A percentile compares a stretch with the other conserved stretches of the same genome.
Evolutionary conservation across 2,888 invertebrate species (phyloP).

Genomic region (Sarcophaga carnaria): DNA sequence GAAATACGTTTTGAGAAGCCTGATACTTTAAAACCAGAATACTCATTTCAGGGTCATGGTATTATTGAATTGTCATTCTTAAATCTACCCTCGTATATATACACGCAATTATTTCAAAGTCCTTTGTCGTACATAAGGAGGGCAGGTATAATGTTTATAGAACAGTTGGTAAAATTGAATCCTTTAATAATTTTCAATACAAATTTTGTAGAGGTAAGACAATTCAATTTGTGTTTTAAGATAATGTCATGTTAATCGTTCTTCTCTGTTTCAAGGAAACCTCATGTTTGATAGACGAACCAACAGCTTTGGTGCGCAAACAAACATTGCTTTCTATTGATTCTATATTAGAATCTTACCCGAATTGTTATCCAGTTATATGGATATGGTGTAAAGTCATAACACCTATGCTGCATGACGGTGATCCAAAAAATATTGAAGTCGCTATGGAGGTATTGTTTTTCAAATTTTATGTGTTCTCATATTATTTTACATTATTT

Average conservation of each 20-base stretch:
- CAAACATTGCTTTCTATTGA: slow-evolving; percentile 77
- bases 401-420: slow-evolving; percentile 78
- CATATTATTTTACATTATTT: background rate
- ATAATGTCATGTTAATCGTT: slow-evolving; percentile 1
- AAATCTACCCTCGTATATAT: slow-evolving; percentile 77
- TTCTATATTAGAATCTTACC: slow-evolving; percentile 75
- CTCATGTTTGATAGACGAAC: slow-evolving; percentile 75
- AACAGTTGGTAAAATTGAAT: slow-evolving; percentile 77
- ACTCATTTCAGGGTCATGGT: slow-evolving; percentile 78
- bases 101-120: slow-evolving; percentile 74
- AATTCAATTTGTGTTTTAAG: background rate
- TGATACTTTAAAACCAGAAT: slow-evolving; percentile 72
- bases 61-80: slow-evolving; percentile 74
- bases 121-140: slow-evolving; percentile 76
- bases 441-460: slow-evolving; percentile 75
- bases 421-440: slow-evolving; percentile 77
- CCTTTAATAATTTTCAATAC: slow-evolving; percentile 79
- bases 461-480: background rate
- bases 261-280: slow-evolving; percentile 72
- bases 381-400: slow-evolving; percentile 80
- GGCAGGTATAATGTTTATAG: slow-evolving; percentile 77
- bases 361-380: slow-evolving; percentile 79
- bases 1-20: slow-evolving; percentile 78
- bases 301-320: slow-evolving; percentile 77
- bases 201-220: slow-evolving; percentile 76